Percentiles rank a stretch among this genome's conserved stretches.
phyloP scores from a whole-genome alignment of 2,113 vertebrate species.

The Zeus faber region DNA sequence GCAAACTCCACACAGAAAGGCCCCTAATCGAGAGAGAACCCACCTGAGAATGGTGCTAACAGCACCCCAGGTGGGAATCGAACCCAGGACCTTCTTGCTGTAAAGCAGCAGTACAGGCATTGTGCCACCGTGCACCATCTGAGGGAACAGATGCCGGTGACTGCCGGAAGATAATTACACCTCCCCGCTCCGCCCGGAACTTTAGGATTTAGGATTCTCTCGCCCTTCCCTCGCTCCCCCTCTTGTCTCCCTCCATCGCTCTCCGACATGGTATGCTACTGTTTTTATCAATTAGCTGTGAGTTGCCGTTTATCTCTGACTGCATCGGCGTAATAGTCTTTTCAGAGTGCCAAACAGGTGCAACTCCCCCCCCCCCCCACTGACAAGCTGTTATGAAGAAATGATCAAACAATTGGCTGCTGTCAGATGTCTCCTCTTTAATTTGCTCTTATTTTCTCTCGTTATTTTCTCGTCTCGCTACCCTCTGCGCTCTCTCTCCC shows the following conservation, averaged over 20 bases:
- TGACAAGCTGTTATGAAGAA: constrained; percentile 20
- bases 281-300: too few relatives aligned
- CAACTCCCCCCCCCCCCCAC: too few relatives aligned
- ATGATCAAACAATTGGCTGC: constrained; percentile 20
- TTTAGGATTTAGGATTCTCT: constrained; percentile 15
- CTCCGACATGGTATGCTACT: too few relatives aligned
- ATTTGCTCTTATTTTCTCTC: not conserved
- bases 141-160: not conserved
- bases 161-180: constrained; percentile 40
- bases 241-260: constrained; percentile 1
- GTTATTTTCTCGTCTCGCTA: not conserved
- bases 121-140: too few relatives aligned
- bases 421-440: constrained; percentile 7
- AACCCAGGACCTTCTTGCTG: too few relatives aligned
- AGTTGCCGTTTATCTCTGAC: too few relatives aligned
- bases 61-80: too few relatives aligned
- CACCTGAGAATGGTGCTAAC: too few relatives aligned
- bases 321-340: too few relatives aligned
- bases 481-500: not conserved
- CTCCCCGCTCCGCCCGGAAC: constrained; percentile 15
- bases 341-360: constrained; percentile 19
- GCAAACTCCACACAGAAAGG: too few relatives aligned
- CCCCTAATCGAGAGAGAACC: too few relatives aligned
- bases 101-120: too few relatives aligned
- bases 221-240: constrained; percentile 3